Conservation (phyloP, 2,113 vertebrate genomes). For the Podocnemis expansa region DNA sequence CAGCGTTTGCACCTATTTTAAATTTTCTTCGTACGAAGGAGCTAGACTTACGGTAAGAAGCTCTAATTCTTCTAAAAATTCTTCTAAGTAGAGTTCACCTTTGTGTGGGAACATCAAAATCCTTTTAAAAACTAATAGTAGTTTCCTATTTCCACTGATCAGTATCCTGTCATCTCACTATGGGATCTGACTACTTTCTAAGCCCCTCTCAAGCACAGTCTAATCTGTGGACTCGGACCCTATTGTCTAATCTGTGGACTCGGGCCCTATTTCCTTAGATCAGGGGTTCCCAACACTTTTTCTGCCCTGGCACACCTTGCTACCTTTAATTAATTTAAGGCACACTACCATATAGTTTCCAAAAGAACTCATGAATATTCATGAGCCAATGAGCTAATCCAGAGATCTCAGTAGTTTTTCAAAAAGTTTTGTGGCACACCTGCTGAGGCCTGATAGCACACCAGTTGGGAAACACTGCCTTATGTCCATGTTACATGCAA, state of each 20-base stretch:
- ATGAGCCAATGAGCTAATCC: no score
- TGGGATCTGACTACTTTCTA: neutral
- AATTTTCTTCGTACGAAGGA: constrained; percentile 99
- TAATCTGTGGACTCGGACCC: neutral
- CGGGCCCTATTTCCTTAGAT: neutral
- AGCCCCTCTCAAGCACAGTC: neutral
- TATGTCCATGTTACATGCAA: neutral
- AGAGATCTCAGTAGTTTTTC: no score
- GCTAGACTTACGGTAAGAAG: constrained; percentile 90
- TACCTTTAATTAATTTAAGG: no score
- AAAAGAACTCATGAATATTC: no score
- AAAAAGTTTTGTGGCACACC: no score
- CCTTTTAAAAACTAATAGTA: neutral
- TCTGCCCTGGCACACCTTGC: no score
- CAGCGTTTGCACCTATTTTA: constrained; percentile 97
- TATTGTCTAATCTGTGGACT: neutral
- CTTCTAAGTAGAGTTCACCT: neutral
- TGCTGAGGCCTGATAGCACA: no score
- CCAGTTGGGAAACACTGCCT: no score
- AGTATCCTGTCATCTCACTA: neutral
- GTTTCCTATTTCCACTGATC: neutral
- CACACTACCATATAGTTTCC: no score
- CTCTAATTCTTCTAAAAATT: neutral
- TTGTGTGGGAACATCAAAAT: neutral
- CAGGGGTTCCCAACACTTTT: no score